These are phyloP conservation scores for Onychostoma macrolepis DNA, from an alignment of 2,113 vertebrate species.

Conservation along the genomic window DNA sequence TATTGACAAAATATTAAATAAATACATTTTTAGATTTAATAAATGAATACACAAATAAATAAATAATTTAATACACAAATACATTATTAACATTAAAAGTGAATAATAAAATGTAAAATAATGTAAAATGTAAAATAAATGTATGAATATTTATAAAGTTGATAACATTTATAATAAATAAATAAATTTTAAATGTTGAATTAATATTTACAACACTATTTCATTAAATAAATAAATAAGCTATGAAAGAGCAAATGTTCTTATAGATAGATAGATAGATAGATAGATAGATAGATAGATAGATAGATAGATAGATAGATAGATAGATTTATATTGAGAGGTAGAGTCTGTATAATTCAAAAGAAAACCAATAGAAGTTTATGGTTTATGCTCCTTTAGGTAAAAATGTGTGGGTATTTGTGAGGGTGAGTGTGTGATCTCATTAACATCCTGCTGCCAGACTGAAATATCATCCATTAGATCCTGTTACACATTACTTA, in stretches of 20 bases:
- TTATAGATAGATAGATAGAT: no score
- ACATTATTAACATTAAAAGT: no score
- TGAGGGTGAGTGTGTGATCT: conserved; percentile 67
- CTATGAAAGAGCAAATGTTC: no score
- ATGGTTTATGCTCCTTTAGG: background rate
- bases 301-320: background rate
- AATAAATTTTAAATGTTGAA: no score
- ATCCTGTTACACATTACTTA: conserved; percentile 61
- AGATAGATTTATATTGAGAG: background rate
- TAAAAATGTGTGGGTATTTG: conserved; percentile 54
- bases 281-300: background rate
- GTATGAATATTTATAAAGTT: background rate
- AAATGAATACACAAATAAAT: background rate
- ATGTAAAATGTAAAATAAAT: background rate
- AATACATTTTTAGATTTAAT: background rate
- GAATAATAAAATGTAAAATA: background rate
- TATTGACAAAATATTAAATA: background rate
- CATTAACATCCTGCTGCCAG: conserved; percentile 67
- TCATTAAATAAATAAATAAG: no score
- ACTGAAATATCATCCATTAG: conserved; percentile 72
- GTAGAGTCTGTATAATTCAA: background rate
- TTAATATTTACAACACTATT: no score
- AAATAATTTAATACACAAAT: background rate
- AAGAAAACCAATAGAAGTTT: background rate
- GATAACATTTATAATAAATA: no score